Evolutionary conservation across 2,888 invertebrate species (phyloP).

Genomic region (Andricus quercusramuli): DNA sequence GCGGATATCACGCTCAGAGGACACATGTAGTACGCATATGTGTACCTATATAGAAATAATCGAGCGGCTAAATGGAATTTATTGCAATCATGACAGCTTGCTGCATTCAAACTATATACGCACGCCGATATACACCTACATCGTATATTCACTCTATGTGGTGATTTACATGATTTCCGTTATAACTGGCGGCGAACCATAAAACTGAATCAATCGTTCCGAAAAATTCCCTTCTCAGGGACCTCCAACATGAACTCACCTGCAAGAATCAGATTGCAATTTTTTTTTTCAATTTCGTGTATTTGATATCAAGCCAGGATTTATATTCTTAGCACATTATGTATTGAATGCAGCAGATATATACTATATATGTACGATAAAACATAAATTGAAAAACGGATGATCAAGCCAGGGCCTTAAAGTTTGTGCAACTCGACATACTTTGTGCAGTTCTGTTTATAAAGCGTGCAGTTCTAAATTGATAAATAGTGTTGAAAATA

Average conservation of each 20-base stretch:
- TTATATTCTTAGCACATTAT: constrained; percentile 15
- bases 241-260: constrained; percentile 35
- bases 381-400: constrained; percentile 5
- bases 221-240: constrained; percentile 51
- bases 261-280: constrained; percentile 37
- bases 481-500: too few relatives aligned
- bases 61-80: constrained; percentile 66
- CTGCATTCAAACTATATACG: constrained; percentile 53
- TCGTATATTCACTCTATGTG: constrained; percentile 45
- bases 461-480: too few relatives aligned
- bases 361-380: neutral
- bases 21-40: constrained; percentile 10
- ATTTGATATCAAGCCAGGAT: constrained; percentile 2
- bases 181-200: constrained; percentile 60
- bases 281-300: constrained; percentile 7
- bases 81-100: constrained; percentile 62
- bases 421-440: too few relatives aligned
- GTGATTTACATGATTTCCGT: constrained; percentile 62
- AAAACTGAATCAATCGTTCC: constrained; percentile 66
- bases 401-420: too few relatives aligned
- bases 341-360: neutral
- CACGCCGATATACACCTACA: constrained; percentile 38
- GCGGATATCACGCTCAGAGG: constrained; percentile 22
- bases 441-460: too few relatives aligned
- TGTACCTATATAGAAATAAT: constrained; percentile 16